phyloP scores from a whole-genome alignment of 2,797 vertebrate genomes.

The Rhynchotus rufescens region DNA sequence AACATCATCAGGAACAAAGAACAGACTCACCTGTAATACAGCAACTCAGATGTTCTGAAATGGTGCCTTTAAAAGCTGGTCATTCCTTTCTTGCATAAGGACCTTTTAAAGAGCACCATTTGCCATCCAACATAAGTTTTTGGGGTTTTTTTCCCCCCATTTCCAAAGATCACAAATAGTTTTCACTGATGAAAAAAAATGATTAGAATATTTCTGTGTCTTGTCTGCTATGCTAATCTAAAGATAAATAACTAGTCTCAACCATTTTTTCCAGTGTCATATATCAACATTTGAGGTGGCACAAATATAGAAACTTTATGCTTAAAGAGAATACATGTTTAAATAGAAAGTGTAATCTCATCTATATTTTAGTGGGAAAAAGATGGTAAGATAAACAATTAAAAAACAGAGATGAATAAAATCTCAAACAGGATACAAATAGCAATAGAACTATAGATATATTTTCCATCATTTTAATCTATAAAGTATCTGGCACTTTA shows the following conservation, averaged over 20 bases:
- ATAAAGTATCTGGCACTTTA: slow-evolving; percentile 28
- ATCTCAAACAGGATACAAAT: slow-evolving; percentile 55
- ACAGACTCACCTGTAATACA: background rate
- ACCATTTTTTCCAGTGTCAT: slow-evolving; percentile 30
- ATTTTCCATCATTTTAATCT: slow-evolving; percentile 42
- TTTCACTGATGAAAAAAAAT: slow-evolving; percentile 8
- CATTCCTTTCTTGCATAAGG: background rate
- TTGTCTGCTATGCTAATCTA: slow-evolving; percentile 26
- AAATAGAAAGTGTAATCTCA: slow-evolving; percentile 32
- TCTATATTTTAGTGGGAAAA: slow-evolving; percentile 59
- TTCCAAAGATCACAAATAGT: slow-evolving; percentile 17
- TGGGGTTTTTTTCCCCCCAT: background rate
- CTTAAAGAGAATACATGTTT: slow-evolving; percentile 65
- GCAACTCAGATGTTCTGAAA: background rate
- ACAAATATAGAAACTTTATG: slow-evolving; percentile 67
- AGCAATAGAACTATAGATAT: slow-evolving; percentile 18
- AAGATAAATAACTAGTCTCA: slow-evolving; percentile 58
- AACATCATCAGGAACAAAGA: background rate
- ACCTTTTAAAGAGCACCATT: background rate
- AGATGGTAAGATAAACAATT: slow-evolving; percentile 69
- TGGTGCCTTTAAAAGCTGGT: background rate
- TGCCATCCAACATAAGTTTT: background rate
- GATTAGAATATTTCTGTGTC: slow-evolving; percentile 24
- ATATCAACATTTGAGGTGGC: slow-evolving; percentile 58
- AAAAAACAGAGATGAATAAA: slow-evolving; percentile 42